Evolutionary conservation across 2,797 vertebrate species (phyloP).

Genomic region (Leptatherina wallacei): DNA sequence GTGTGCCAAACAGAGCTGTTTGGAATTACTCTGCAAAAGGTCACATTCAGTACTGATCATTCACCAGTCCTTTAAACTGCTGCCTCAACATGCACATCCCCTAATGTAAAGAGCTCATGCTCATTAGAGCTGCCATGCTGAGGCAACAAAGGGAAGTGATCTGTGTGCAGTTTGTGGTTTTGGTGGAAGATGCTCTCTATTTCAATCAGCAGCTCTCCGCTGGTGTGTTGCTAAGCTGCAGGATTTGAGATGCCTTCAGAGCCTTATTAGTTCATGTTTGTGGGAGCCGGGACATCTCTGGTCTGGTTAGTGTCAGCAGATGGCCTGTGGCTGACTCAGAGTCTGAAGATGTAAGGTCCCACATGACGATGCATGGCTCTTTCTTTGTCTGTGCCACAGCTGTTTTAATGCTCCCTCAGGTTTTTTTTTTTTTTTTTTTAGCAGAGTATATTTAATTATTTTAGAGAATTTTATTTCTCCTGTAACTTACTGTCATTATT

Average conservation of each 20-base stretch:
- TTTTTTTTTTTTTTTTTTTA: neutral
- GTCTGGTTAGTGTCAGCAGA: slow-evolving; percentile 68
- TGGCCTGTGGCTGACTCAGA: slow-evolving; percentile 25
- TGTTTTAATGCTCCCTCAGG: neutral
- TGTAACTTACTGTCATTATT: slow-evolving; percentile 4
- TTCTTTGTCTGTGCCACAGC: slow-evolving; percentile 1
- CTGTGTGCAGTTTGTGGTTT: slow-evolving; percentile 4
- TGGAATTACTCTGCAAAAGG: too few species aligned
- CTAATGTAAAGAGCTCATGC: slow-evolving; percentile 47
- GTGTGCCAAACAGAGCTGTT: neutral
- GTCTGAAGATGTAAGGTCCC: slow-evolving; percentile 18
- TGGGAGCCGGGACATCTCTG: slow-evolving; percentile 55
- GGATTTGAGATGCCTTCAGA: slow-evolving; percentile 48
- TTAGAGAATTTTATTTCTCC: slow-evolving; percentile 1
- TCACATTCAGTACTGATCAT: slow-evolving; percentile 14
- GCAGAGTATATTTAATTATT: neutral
- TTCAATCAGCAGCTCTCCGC: slow-evolving; percentile 26
- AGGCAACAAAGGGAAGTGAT: slow-evolving; percentile 37
- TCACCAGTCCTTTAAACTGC: slow-evolving; percentile 45
- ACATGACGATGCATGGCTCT: neutral
- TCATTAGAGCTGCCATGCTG: slow-evolving; percentile 51
- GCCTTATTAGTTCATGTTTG: slow-evolving; percentile 84
- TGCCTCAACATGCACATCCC: slow-evolving; percentile 34
- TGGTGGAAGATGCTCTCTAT: slow-evolving; percentile 4
- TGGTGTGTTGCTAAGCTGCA: slow-evolving; percentile 35